phyloP scores from a whole-genome alignment of 2,113 vertebrate species.

The Epinephelus moara region DNA sequence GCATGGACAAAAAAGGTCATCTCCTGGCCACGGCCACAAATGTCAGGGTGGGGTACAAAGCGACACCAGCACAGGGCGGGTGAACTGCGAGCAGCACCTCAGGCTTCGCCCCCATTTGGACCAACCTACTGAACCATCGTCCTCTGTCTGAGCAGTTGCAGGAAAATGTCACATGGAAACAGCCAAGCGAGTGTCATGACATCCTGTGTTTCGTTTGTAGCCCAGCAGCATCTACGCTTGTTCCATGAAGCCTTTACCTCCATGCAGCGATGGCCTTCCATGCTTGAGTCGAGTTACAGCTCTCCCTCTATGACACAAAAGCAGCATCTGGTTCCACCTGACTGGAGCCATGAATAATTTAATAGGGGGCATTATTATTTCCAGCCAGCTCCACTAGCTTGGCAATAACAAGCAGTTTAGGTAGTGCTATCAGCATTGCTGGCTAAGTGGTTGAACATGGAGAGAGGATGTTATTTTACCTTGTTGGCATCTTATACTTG shows the following conservation, averaged over 20 bases:
- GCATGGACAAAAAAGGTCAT: slow-evolving; percentile 74
- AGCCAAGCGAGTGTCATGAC: slow-evolving; percentile 51
- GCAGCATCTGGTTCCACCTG: slow-evolving; percentile 81
- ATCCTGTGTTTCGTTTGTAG: slow-evolving; percentile 55
- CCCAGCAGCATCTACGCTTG: slow-evolving; percentile 48
- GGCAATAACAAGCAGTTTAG: slow-evolving; percentile 78
- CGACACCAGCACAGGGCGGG: slow-evolving; percentile 35
- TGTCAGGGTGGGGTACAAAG: slow-evolving; percentile 67
- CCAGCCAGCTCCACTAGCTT: slow-evolving; percentile 74
- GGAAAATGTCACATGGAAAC: slow-evolving; percentile 64
- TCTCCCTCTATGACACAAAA: slow-evolving; percentile 85
- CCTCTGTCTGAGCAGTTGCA: slow-evolving; percentile 57
- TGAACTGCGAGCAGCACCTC: slow-evolving; percentile 46
- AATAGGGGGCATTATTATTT: slow-evolving; percentile 76
- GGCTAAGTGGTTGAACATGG: slow-evolving; percentile 73
- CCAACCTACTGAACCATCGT: slow-evolving; percentile 57
- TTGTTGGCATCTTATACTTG: slow-evolving; percentile 64
- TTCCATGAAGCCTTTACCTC: slow-evolving; percentile 49
- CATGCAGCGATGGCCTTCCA: slow-evolving; percentile 57
- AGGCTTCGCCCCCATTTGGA: slow-evolving; percentile 38
- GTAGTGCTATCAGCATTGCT: slow-evolving; percentile 66
- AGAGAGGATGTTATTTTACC: slow-evolving; percentile 75
- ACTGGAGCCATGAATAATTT: slow-evolving; percentile 90
- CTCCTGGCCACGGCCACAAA: slow-evolving; percentile 66
- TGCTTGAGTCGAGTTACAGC: slow-evolving; percentile 84